phyloP scores from a whole-genome alignment of 2,888 invertebrate species.

The Hemaris fuciformis region DNA sequence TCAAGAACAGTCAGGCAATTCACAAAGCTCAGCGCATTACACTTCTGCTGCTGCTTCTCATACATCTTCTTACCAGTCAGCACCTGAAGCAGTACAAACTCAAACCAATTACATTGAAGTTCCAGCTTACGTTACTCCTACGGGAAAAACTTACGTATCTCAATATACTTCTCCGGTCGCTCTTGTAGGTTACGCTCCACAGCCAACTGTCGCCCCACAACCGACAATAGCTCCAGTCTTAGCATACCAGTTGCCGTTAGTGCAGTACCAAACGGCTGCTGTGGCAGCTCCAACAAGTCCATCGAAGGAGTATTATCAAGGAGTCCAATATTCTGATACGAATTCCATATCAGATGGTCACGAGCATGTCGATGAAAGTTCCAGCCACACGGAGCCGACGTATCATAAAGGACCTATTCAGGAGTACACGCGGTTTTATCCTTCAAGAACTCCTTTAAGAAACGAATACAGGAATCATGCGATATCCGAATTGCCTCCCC shows the following conservation, averaged over 20 bases:
- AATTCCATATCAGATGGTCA: slow-evolving; percentile 54
- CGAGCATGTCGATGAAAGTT: slow-evolving; percentile 47
- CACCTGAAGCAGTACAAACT: slow-evolving; percentile 51
- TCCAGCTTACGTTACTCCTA: slow-evolving; percentile 53
- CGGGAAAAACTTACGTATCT: slow-evolving; percentile 54
- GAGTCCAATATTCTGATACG: slow-evolving; percentile 48
- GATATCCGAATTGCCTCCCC: slow-evolving; percentile 59
- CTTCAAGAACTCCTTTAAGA: slow-evolving; percentile 52
- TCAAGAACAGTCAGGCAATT: slow-evolving; percentile 37
- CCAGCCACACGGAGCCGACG: slow-evolving; percentile 49
- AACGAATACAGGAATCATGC: slow-evolving; percentile 52
- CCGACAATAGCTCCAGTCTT: slow-evolving; percentile 52
- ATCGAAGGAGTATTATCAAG: slow-evolving; percentile 54
- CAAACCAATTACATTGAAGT: slow-evolving; percentile 60
- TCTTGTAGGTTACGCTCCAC: slow-evolving; percentile 55
- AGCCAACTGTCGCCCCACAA: slow-evolving; percentile 50
- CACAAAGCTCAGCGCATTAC: slow-evolving; percentile 47
- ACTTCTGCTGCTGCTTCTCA: slow-evolving; percentile 35
- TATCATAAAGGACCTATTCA: slow-evolving; percentile 39
- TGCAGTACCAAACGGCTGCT: slow-evolving; percentile 50
- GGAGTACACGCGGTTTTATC: slow-evolving; percentile 60
- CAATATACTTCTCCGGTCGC: slow-evolving; percentile 48
- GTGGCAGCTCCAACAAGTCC: slow-evolving; percentile 46
- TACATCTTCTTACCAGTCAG: slow-evolving; percentile 41
- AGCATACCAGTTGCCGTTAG: slow-evolving; percentile 58